These are phyloP conservation scores for Hemibagrus wyckioides DNA, from an alignment of 2,113 vertebrate genomes.

Conservation along the genomic window DNA sequence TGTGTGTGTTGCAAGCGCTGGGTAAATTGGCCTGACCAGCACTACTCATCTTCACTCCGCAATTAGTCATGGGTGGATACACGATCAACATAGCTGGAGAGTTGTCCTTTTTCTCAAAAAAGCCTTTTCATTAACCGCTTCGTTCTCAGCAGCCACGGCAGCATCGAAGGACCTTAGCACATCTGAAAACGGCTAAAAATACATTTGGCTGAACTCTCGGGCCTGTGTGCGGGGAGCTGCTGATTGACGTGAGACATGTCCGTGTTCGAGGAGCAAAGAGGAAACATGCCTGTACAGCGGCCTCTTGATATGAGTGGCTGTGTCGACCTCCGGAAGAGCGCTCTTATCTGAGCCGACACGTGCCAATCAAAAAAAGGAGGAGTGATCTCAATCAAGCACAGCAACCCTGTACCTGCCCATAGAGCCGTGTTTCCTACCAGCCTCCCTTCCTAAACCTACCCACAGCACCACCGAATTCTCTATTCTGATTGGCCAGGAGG, in stretches of 20 bases:
- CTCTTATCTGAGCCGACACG: slow-evolving; percentile 41
- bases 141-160: slow-evolving; percentile 11
- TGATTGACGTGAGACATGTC: slow-evolving; percentile 51
- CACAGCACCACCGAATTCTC: neutral
- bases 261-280: slow-evolving; percentile 32
- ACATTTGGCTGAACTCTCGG: slow-evolving; percentile 2
- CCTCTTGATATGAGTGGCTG: slow-evolving; percentile 36
- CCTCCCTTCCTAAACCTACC: neutral
- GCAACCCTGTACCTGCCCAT: slow-evolving; percentile 32
- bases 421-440: slow-evolving; percentile 17
- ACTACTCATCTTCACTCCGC: slow-evolving; percentile 32
- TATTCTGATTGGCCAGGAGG: neutral
- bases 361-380: slow-evolving; percentile 45
- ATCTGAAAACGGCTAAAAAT: slow-evolving; percentile 39
- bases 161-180: neutral
- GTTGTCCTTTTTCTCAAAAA: slow-evolving; percentile 9
- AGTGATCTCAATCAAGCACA: slow-evolving; percentile 45
- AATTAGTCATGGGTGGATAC: slow-evolving; percentile 50
- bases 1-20: slow-evolving; percentile 4
- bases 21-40: slow-evolving; percentile 43
- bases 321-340: slow-evolving; percentile 24
- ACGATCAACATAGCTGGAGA: slow-evolving; percentile 35
- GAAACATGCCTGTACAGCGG: slow-evolving; percentile 40
- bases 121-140: neutral
- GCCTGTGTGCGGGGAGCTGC: neutral